Conservation (phyloP, 2,797 vertebrate genomes). For the Zenarchopterus dispar region DNA sequence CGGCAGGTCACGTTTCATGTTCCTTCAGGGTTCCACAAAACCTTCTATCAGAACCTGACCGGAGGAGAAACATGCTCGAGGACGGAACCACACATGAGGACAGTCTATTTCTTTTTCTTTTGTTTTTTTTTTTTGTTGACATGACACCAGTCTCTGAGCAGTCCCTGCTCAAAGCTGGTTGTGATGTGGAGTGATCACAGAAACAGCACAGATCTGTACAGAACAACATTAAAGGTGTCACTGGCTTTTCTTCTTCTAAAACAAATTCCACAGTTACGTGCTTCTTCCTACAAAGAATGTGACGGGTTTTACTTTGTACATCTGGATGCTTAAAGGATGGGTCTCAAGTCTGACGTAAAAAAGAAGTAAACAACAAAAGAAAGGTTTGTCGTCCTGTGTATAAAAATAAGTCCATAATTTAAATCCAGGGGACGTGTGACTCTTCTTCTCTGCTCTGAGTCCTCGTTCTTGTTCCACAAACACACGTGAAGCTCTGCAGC, state of each 20-base stretch:
- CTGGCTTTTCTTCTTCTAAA: neutral
- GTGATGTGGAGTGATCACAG: constrained; percentile 35
- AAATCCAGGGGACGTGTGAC: constrained; percentile 29
- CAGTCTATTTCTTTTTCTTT: no score
- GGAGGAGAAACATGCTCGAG: no score
- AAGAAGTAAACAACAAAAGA: constrained; percentile 7
- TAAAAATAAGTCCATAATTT: constrained; percentile 81
- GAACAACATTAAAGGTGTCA: constrained; percentile 16
- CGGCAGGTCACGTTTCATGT: neutral
- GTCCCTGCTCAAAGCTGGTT: constrained; percentile 13
- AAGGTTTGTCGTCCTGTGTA: constrained; percentile 21
- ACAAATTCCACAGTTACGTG: constrained; percentile 12
- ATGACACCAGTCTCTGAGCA: no score
- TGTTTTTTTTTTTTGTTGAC: no score
- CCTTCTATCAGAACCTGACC: no score
- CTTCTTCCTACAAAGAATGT: neutral
- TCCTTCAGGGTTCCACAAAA: neutral
- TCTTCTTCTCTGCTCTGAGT: constrained; percentile 26
- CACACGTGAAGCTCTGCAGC: constrained; percentile 11
- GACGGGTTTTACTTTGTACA: constrained; percentile 1
- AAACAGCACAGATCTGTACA: constrained; percentile 27
- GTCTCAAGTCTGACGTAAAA: constrained; percentile 25
- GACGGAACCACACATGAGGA: no score
- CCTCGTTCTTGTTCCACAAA: neutral
- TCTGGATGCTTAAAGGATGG: neutral